Evolutionary conservation across 2,113 vertebrate species (phyloP).

Genomic region (Acrocephalus arundinaceus): DNA sequence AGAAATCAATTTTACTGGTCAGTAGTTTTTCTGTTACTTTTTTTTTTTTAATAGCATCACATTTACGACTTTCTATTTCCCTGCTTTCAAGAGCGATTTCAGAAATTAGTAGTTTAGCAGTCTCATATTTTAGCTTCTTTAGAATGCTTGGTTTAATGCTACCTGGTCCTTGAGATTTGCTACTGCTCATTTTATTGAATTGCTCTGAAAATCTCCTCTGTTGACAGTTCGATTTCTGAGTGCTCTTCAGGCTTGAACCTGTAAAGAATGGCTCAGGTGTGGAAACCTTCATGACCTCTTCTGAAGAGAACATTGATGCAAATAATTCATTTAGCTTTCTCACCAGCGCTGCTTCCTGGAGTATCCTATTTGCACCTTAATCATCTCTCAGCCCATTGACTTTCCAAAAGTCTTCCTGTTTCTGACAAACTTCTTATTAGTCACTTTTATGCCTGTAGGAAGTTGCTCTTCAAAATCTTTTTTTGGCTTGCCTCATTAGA

Average conservation of each 20-base stretch:
- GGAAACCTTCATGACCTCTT: constrained; percentile 15
- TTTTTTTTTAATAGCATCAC: neutral
- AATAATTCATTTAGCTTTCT: constrained; percentile 40
- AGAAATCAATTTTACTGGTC: constrained; percentile 62
- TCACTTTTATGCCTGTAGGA: constrained; percentile 6
- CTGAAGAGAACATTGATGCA: constrained; percentile 35
- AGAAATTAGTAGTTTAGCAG: constrained; percentile 42
- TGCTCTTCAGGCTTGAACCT: neutral
- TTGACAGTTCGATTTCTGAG: neutral
- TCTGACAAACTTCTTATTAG: constrained; percentile 37
- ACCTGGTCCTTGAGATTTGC: constrained; percentile 41
- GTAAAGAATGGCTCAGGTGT: neutral
- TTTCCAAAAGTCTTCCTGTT: constrained; percentile 40
- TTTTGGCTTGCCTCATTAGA: constrained; percentile 30
- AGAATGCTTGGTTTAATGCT: constrained; percentile 35
- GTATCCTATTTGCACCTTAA: constrained; percentile 48
- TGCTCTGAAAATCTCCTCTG: constrained; percentile 30
- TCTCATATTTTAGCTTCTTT: constrained; percentile 42
- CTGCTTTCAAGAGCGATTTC: constrained; percentile 26
- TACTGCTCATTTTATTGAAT: constrained; percentile 8
- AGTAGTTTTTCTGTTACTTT: constrained; percentile 26
- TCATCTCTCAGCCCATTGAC: constrained; percentile 44
- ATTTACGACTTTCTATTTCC: constrained; percentile 5
- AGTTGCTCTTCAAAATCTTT: constrained; percentile 10
- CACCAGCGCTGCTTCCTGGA: neutral